Conservation (phyloP, 2,797 vertebrate genomes). For the Myotis findleyi region DNA sequence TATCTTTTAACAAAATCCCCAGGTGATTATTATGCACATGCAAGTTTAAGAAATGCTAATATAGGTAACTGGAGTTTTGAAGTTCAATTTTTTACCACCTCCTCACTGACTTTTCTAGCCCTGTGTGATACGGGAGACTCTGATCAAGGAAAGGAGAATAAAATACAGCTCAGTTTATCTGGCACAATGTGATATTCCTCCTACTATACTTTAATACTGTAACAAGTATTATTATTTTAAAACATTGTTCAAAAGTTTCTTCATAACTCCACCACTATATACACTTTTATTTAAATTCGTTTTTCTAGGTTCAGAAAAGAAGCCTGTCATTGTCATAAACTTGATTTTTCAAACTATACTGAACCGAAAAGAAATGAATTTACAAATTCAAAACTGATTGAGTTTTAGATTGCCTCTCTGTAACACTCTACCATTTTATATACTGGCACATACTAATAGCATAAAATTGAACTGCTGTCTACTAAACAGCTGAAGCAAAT, state of each 20-base stretch:
- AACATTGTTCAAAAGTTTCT: constrained; percentile 54
- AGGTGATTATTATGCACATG: not conserved
- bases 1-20: not conserved
- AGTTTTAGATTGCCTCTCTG: constrained; percentile 52
- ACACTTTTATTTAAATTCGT: constrained; percentile 40
- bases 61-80: not conserved
- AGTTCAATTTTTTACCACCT: not conserved
- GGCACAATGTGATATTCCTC: constrained; percentile 13
- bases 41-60: not conserved
- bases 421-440: not conserved
- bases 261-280: not conserved
- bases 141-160: constrained; percentile 25
- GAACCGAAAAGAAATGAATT: constrained; percentile 20
- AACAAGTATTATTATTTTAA: constrained; percentile 52
- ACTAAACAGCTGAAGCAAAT: constrained; percentile 33
- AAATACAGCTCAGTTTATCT: constrained; percentile 5
- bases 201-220: not conserved
- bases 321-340: constrained; percentile 7
- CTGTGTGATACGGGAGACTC: not conserved
- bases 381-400: constrained; percentile 19
- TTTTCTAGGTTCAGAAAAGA: constrained; percentile 53
- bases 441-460: not conserved
- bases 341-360: constrained; percentile 53
- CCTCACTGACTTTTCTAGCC: not conserved
- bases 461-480: constrained; percentile 26